Evolutionary conservation across 1,140 invertebrate genomes (phyloP).

Genomic region (Drosophila kikkawai): DNA sequence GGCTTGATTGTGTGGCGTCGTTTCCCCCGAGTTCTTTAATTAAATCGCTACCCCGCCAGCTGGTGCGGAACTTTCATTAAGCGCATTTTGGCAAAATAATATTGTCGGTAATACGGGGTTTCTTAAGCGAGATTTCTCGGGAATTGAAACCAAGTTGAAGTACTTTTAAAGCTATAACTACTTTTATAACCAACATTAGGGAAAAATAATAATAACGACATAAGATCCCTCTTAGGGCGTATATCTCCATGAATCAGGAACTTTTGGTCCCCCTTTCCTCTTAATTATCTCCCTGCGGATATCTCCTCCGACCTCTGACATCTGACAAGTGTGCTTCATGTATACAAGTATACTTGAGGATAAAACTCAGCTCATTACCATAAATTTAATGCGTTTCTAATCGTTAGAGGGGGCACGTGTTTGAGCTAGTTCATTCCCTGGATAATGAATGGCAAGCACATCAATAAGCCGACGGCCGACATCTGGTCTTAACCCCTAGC

Average conservation of each 20-base stretch:
- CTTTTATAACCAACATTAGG: neutral
- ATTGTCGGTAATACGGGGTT: neutral
- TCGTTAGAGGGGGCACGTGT: slow-evolving; percentile 72
- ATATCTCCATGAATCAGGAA: no score
- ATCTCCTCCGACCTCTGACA: slow-evolving; percentile 42
- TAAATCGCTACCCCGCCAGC: slow-evolving; percentile 57
- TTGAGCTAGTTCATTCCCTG: slow-evolving; percentile 25
- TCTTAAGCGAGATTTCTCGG: neutral
- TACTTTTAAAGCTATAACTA: neutral
- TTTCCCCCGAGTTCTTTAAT: slow-evolving; percentile 55
- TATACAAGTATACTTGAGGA: slow-evolving; percentile 5
- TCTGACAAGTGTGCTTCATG: slow-evolving; percentile 57
- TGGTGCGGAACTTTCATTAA: slow-evolving; percentile 60
- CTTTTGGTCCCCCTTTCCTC: no score
- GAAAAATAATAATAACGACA: neutral
- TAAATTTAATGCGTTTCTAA: slow-evolving; percentile 84
- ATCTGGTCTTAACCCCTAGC: slow-evolving; percentile 46
- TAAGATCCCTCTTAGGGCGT: neutral
- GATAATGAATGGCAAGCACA: slow-evolving; percentile 71
- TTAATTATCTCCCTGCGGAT: slow-evolving; percentile 39
- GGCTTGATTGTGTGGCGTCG: slow-evolving; percentile 71
- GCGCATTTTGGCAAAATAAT: slow-evolving; percentile 18
- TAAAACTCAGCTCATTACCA: slow-evolving; percentile 73
- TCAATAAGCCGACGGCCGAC: slow-evolving; percentile 58
- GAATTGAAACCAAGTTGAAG: no score